Evolutionary conservation across 2,113 vertebrate genomes (phyloP), one percentile per base, ranked within the genome.

Genomic region (Todiramphus chloris): DNA sequence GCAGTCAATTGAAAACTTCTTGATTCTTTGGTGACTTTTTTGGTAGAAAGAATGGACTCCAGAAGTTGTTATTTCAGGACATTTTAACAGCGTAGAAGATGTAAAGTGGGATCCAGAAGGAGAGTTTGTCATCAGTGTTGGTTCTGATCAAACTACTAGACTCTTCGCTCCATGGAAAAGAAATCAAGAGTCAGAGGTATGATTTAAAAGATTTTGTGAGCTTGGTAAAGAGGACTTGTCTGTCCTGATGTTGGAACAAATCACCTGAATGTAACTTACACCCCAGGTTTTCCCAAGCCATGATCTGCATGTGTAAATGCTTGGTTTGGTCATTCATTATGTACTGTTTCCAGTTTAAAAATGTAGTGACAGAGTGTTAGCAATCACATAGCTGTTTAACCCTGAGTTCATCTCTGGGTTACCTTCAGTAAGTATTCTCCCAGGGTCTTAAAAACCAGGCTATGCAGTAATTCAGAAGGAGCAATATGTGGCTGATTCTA

Each of bases 101-200:
- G 96, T 99, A 53, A 97, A 97, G 91, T 99, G 99, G 99, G 99
- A 99, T 94, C 99, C 99, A 35, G 98, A 99, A 90, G 99, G 99
- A 77, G 99, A 99, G 62, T 99, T 99, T 97, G 96, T 99, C 51
- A 94, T 99, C 69, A 99, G 98, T 28, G 99, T 99, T 88, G 97
- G 99, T 68, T 98, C 98, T n/a, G 99, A 99, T 97, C 99, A 99
- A 98, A 99, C 99, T 72, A 99, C 99, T 53, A 98, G 99, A 89
- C 98, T 99, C 82, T 99, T 99, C 41, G 98, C 98, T 90, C 98
- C 99, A 2, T 99, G 99, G 99, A 99, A 97, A 67, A 99, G 95
- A 93, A 97, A 97, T 82, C 96, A 96, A 44, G 84, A 95, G 14
- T 89, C 95, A 80, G 97, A 98, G 98, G 99, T 99, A 97, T 7